Percentiles rank a stretch among this genome's conserved stretches.
Evolutionary conservation across 2,797 vertebrate species (phyloP).

Genomic region (Scomberomorus guttatus): DNA sequence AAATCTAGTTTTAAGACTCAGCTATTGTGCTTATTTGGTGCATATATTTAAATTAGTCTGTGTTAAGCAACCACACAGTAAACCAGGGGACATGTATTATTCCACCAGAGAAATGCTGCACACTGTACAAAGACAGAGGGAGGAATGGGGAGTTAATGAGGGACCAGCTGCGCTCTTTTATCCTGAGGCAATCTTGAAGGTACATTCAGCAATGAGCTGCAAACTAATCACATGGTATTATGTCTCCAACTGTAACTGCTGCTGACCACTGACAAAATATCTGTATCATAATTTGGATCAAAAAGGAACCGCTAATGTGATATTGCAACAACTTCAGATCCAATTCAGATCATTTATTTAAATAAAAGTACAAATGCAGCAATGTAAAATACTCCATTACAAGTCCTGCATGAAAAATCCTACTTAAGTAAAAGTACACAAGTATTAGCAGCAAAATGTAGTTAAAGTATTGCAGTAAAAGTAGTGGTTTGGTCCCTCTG

Average conservation of each 20-base stretch:
- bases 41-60: not conserved
- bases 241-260: slow-evolving; percentile 1
- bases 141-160: not conserved
- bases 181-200: not conserved
- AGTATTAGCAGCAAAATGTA: no score
- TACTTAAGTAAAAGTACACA: no score
- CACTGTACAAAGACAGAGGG: not conserved
- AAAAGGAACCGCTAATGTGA: not conserved
- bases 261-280: not conserved
- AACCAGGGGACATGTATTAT: not conserved
- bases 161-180: not conserved
- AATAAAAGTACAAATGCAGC: no score
- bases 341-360: no score
- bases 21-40: not conserved
- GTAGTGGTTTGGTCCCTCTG: no score
- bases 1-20: not conserved
- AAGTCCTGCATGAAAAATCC: no score
- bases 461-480: no score
- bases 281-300: not conserved
- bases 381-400: no score
- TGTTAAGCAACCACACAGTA: not conserved
- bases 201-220: not conserved
- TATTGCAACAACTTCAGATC: not conserved
- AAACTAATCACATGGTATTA: not conserved
- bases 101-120: not conserved